These are phyloP conservation scores for Drosophila sucinea DNA, from an alignment of 1,140 invertebrate genomes.

Conservation along the genomic window DNA sequence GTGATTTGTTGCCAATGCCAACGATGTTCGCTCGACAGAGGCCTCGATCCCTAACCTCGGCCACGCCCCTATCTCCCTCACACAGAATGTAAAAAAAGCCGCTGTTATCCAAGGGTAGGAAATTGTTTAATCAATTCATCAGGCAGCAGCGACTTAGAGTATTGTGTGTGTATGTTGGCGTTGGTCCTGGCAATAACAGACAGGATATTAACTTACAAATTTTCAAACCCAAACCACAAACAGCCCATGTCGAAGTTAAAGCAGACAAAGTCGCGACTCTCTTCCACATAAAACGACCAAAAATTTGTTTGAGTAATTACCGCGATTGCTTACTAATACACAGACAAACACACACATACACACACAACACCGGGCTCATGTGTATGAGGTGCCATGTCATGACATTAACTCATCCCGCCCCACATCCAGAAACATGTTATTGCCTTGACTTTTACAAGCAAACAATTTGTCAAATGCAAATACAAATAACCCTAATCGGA, in stretches of 20 bases:
- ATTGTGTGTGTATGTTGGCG: constrained; percentile 38
- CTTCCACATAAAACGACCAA: constrained; percentile 57
- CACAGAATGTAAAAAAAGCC: constrained; percentile 25
- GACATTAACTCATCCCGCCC: constrained; percentile 7
- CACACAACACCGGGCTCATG: constrained; percentile 6
- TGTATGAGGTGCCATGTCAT: constrained; percentile 22
- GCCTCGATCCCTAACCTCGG: constrained; percentile 3
- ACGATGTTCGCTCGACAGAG: constrained; percentile 36
- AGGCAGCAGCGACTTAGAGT: constrained; percentile 23
- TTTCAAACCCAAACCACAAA: constrained; percentile 41
- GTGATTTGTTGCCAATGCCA: constrained; percentile 81
- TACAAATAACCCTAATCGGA: constrained; percentile 72
- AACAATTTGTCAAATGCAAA: constrained; percentile 82
- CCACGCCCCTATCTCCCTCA: not conserved
- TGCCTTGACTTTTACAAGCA: constrained; percentile 72
- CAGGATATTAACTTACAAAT: constrained; percentile 80
- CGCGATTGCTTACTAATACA: constrained; percentile 36
- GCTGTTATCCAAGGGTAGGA: constrained; percentile 60
- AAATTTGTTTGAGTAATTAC: constrained; percentile 76
- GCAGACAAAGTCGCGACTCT: constrained; percentile 26
- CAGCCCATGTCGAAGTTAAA: not conserved
- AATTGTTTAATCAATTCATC: constrained; percentile 82
- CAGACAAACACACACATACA: constrained; percentile 7
- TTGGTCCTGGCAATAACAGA: constrained; percentile 75
- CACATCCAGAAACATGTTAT: constrained; percentile 39